phyloP scores from a whole-genome alignment of 2,113 vertebrate species.

The Toxotes jaculatrix region DNA sequence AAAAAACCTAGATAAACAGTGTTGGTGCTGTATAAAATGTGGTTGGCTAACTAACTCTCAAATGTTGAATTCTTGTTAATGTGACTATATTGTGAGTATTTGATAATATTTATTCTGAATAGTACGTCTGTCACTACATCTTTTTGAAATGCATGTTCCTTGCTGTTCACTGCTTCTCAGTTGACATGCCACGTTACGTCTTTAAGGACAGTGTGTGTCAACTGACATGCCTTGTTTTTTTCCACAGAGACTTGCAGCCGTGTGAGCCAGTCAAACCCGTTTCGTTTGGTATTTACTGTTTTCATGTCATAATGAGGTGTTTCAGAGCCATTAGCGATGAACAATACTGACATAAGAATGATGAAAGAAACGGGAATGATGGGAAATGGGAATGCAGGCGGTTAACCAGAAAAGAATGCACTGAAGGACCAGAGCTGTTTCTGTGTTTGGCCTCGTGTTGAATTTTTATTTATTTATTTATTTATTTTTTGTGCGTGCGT shows the following conservation, averaged over 20 bases:
- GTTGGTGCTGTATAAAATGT: not conserved
- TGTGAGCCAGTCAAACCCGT: constrained; percentile 57
- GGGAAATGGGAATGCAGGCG: not conserved
- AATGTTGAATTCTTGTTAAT: not conserved
- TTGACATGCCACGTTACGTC: not conserved
- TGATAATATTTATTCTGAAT: not conserved
- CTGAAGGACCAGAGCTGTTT: not conserved
- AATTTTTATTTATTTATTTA: no score
- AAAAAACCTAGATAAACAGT: not conserved
- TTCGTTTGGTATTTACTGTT: constrained; percentile 36
- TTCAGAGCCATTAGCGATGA: not conserved
- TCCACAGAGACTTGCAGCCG: constrained; percentile 21
- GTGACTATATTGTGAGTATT: not conserved
- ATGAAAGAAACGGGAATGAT: not conserved
- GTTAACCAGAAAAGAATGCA: not conserved
- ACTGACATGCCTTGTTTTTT: constrained; percentile 16
- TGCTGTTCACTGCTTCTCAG: not conserved
- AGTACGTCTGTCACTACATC: not conserved
- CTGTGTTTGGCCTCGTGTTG: constrained; percentile 4
- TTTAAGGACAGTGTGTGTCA: constrained; percentile 4
- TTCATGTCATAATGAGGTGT: not conserved
- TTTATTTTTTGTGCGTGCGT: constrained; percentile 2
- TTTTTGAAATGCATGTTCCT: constrained; percentile 2
- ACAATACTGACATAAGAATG: not conserved
- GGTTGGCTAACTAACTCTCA: not conserved